Evolutionary conservation across 2,888 invertebrate genomes (phyloP).

Genomic region (Rotaria macrura): DNA sequence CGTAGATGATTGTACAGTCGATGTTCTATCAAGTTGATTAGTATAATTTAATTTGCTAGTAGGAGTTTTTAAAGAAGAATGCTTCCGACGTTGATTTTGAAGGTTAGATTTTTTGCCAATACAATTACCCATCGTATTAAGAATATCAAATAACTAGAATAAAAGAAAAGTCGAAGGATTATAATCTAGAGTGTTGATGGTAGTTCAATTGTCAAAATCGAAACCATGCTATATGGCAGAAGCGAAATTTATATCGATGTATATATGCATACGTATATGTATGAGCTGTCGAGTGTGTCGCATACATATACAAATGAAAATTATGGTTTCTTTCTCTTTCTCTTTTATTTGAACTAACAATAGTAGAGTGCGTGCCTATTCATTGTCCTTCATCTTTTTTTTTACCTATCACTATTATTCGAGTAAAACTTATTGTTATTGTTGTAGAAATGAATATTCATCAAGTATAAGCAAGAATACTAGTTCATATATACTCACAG

Average conservation of each 20-base stretch:
- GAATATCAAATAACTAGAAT: not conserved
- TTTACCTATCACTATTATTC: not conserved
- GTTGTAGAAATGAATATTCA: not conserved
- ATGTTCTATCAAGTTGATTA: not conserved
- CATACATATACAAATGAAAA: not conserved
- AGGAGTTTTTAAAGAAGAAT: not conserved
- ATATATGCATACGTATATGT: not conserved
- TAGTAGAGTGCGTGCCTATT: not conserved
- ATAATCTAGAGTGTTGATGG: too few species aligned
- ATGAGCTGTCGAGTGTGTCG: not conserved
- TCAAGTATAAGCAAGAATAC: not conserved
- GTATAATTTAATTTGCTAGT: not conserved
- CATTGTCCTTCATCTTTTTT: not conserved
- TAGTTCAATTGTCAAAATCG: not conserved
- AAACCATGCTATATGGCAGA: not conserved
- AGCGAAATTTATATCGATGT: not conserved
- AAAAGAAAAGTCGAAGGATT: not conserved
- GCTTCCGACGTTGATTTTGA: not conserved
- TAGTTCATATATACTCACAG: not conserved
- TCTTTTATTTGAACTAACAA: slow-evolving; percentile 12
- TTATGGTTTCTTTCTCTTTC: slow-evolving; percentile 10
- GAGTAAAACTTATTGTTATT: not conserved
- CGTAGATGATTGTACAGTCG: not conserved
- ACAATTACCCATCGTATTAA: not conserved
- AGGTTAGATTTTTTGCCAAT: not conserved